A percentile compares a stretch with the other conserved stretches of the same genome.
phyloP scores from a whole-genome alignment of 2,113 vertebrate species.

The Pituophis catenifer region DNA sequence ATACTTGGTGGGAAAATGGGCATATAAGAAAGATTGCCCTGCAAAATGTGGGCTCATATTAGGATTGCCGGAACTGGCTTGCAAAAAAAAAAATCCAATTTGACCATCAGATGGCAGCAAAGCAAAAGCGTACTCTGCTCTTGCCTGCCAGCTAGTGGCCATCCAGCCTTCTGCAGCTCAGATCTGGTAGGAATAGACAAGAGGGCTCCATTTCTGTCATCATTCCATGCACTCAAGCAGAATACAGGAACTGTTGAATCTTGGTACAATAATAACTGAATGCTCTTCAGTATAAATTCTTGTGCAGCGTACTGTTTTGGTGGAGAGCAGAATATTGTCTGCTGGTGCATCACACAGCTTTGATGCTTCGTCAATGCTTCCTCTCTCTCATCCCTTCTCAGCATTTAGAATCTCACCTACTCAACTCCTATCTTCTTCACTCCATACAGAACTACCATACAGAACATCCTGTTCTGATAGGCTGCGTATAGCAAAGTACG shows the following conservation, averaged over 20 bases:
- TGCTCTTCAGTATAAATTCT: background rate
- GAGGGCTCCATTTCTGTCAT: background rate
- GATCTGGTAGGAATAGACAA: background rate
- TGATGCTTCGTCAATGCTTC: no score
- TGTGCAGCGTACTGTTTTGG: no score
- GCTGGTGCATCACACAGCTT: background rate
- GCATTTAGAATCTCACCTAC: background rate
- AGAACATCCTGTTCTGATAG: background rate
- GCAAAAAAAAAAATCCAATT: background rate
- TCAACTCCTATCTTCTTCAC: background rate
- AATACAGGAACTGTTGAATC: no score
- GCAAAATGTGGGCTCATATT: background rate
- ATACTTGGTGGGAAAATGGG: background rate
- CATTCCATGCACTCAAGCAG: background rate
- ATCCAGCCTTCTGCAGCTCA: background rate
- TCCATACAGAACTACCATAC: background rate
- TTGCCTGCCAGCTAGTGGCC: background rate
- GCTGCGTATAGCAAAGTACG: background rate
- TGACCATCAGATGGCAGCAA: background rate
- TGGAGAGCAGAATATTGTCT: background rate
- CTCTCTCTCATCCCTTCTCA: background rate
- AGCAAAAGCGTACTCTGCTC: background rate
- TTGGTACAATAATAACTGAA: background rate
- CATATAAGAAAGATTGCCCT: background rate
- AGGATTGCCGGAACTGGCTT: background rate